Evolutionary conservation across 2,888 invertebrate species (phyloP).

Genomic region (Chymomyza fuscimana): DNA sequence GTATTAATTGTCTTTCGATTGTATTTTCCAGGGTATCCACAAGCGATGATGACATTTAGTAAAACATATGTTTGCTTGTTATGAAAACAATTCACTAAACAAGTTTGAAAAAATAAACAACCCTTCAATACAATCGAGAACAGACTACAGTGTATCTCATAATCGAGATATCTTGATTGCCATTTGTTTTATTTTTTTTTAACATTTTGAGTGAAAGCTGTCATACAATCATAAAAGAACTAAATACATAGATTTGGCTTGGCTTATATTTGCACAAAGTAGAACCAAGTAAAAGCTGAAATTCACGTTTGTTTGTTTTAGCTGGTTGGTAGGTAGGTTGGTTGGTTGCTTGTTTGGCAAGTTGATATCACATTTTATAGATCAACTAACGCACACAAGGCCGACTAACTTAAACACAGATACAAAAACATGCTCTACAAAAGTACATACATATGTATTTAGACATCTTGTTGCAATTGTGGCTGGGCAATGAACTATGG

Average conservation of each 20-base stretch:
- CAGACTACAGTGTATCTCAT: background rate
- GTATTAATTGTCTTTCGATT: too few relatives aligned
- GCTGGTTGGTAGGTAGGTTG: background rate
- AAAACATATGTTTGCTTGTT: too few relatives aligned
- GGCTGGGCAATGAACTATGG: background rate
- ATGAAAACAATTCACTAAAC: too few relatives aligned
- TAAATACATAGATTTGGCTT: slow-evolving; percentile 2
- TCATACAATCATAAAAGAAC: background rate
- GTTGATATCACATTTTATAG: background rate
- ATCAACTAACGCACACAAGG: background rate
- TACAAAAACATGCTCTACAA: too few relatives aligned
- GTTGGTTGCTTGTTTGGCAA: background rate
- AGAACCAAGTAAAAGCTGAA: background rate
- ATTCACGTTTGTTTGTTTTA: background rate
- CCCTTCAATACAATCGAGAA: background rate
- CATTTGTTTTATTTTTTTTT: background rate
- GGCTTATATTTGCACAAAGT: background rate
- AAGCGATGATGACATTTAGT: too few relatives aligned
- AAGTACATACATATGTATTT: background rate
- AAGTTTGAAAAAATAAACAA: too few relatives aligned
- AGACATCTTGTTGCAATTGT: background rate
- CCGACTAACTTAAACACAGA: too few relatives aligned
- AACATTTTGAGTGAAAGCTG: background rate
- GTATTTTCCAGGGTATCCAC: too few relatives aligned
- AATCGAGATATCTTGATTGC: background rate